phyloP scores from a whole-genome alignment of 2,797 vertebrate species.

The Hyperoplus immaculatus region DNA sequence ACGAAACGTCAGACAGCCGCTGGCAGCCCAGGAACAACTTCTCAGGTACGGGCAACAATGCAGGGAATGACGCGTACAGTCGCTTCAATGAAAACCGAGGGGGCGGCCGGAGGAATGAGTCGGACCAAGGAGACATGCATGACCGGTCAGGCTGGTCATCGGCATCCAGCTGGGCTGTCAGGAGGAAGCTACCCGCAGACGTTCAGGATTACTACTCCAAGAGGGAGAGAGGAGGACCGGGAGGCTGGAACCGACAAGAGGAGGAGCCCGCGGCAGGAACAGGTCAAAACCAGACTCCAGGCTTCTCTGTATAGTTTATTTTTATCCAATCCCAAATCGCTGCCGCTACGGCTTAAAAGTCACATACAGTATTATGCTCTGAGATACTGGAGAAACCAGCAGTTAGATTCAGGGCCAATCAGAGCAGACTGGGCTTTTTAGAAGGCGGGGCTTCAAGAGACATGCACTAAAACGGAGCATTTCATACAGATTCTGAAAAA shows the following conservation, averaged over 20 bases:
- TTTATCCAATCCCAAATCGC: not conserved
- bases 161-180: constrained; percentile 97
- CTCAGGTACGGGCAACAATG: constrained; percentile 91
- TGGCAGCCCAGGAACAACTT: constrained; percentile 91
- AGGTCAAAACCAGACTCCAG: constrained; percentile 60
- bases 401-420: too few species aligned
- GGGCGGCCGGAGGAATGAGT: constrained; percentile 88
- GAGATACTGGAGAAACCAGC: too few species aligned
- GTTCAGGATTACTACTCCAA: constrained; percentile 98
- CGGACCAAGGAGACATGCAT: constrained; percentile 87
- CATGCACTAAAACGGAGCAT: too few species aligned
- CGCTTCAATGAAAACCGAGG: constrained; percentile 91
- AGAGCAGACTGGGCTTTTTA: too few species aligned
- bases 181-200: constrained; percentile 96
- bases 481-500: too few species aligned
- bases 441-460: too few species aligned
- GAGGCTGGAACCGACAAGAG: constrained; percentile 90
- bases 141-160: constrained; percentile 98
- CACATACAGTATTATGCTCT: too few species aligned
- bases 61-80: constrained; percentile 89
- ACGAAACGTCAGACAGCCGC: constrained; percentile 88
- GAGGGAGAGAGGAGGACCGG: constrained; percentile 87
- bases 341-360: not conserved
- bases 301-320: not conserved
- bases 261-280: constrained; percentile 87